phyloP scores from a whole-genome alignment of 2,797 vertebrate species.

The Chelmon rostratus region DNA sequence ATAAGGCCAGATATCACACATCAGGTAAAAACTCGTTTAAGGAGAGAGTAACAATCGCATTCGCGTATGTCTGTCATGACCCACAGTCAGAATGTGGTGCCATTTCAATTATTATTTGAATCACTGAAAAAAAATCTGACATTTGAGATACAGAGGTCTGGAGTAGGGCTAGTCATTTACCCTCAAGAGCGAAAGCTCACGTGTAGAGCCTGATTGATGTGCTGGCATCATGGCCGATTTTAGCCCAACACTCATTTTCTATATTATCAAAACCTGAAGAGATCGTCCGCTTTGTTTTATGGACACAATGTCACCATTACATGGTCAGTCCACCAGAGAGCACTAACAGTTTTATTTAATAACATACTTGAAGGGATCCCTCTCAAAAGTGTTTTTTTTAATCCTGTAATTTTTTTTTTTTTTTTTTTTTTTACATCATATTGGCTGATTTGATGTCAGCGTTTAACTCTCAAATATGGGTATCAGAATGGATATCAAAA shows the following conservation, averaged over 20 bases:
- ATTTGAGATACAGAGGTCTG: background rate
- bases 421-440: background rate
- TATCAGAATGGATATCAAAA: background rate
- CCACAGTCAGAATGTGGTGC: fast-evolving
- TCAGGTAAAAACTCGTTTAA: constrained; percentile 85
- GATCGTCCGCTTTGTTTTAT: too few relatives aligned
- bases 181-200: too few relatives aligned
- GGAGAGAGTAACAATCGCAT: background rate
- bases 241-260: too few relatives aligned
- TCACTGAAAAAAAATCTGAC: background rate
- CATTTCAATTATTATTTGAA: background rate
- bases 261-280: background rate
- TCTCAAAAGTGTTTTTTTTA: background rate
- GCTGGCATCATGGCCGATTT: background rate
- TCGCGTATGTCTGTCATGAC: background rate
- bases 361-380: background rate
- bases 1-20: constrained; percentile 95
- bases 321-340: background rate
- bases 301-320: background rate
- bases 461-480: background rate
- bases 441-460: background rate
- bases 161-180: background rate
- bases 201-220: background rate
- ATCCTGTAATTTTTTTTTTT: background rate
- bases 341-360: background rate